A percentile compares a stretch with the other conserved stretches of the same genome.
Conservation (phyloP, 2,888 invertebrate species). For the Hypercompe scribonia region DNA sequence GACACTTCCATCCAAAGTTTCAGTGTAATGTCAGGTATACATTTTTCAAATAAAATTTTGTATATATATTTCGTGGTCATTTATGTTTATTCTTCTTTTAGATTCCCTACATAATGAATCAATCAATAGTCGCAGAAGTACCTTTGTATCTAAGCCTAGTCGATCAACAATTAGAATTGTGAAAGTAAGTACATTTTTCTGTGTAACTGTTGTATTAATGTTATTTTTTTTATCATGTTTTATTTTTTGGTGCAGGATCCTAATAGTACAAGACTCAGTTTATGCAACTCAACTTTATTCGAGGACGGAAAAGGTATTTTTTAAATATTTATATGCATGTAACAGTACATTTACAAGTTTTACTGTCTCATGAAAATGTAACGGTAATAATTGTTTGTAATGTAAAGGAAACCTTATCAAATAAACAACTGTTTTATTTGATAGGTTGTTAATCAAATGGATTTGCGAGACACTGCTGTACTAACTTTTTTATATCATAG, state of each 20-base stretch:
- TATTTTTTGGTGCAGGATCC: slow-evolving; percentile 67
- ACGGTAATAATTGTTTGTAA: not conserved
- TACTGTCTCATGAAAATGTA: not conserved
- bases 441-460: not conserved
- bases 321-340: not conserved
- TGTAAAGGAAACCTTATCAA: not conserved
- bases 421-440: too few relatives aligned
- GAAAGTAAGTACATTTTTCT: slow-evolving; percentile 65
- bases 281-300: slow-evolving; percentile 66
- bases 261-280: slow-evolving; percentile 68
- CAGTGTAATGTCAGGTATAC: slow-evolving; percentile 85
- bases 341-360: not conserved
- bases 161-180: slow-evolving; percentile 78
- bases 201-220: too few relatives aligned
- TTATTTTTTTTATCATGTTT: not conserved
- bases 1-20: slow-evolving; percentile 82
- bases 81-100: slow-evolving; percentile 54
- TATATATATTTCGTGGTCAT: slow-evolving; percentile 22
- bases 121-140: slow-evolving; percentile 78
- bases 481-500: not conserved
- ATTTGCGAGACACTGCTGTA: too few relatives aligned
- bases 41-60: slow-evolving; percentile 44
- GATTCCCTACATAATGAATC: slow-evolving; percentile 83
- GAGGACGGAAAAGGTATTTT: slow-evolving; percentile 74
- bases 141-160: slow-evolving; percentile 76